These are phyloP conservation scores for Chloroceryle amazona DNA, from an alignment of 2,797 vertebrate genomes.

Conservation along the genomic window DNA sequence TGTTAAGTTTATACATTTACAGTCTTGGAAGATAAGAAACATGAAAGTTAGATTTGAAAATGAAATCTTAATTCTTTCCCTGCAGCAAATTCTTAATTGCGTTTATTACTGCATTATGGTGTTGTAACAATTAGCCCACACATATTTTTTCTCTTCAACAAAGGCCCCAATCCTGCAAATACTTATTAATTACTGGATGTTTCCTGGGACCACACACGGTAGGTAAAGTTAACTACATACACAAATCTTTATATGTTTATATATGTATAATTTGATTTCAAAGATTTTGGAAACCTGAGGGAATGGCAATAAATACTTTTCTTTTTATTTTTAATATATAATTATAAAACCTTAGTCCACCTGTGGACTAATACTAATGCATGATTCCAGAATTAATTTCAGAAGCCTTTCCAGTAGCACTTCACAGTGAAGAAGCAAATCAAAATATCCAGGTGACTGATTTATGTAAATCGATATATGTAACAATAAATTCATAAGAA, in stretches of 20 bases:
- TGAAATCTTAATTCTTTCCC: not conserved
- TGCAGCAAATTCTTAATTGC: slow-evolving; percentile 2
- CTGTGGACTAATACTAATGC: not conserved
- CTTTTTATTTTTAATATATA: not conserved
- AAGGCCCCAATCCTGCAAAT: not conserved
- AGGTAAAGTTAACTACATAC: not conserved
- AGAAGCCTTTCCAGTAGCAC: not conserved
- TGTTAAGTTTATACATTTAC: not conserved
- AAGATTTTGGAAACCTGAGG: not conserved
- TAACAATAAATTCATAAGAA: not conserved
- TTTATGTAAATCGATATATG: not conserved
- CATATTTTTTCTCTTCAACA: not conserved
- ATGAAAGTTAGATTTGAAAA: slow-evolving; percentile 15
- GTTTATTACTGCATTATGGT: slow-evolving; percentile 36
- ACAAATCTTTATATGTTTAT: not conserved
- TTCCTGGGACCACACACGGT: not conserved
- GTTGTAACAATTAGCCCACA: slow-evolving; percentile 43
- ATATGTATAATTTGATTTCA: not conserved
- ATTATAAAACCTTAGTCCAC: not conserved
- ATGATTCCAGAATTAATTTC: not conserved
- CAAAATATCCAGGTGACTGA: not conserved
- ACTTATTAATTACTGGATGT: not conserved
- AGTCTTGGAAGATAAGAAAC: not conserved
- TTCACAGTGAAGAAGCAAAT: not conserved
- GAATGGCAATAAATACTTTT: not conserved